These are phyloP conservation scores for Sturnus vulgaris DNA, from an alignment of 2,113 vertebrate genomes.

Conservation along the genomic window DNA sequence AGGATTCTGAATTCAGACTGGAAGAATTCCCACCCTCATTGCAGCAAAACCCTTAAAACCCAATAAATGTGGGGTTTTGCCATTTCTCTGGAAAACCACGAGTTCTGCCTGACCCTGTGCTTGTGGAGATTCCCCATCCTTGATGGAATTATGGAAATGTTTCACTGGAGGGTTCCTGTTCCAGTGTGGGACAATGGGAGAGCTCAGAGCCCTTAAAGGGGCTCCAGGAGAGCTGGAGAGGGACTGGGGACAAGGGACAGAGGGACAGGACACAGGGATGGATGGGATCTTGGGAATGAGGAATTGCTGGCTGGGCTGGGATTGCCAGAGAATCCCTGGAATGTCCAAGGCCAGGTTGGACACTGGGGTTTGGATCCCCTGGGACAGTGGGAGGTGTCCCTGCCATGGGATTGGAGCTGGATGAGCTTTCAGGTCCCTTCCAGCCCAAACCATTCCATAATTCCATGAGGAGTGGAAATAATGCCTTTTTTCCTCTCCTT, in stretches of 20 bases:
- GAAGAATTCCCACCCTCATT: accelerated
- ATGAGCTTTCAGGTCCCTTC: too few relatives aligned
- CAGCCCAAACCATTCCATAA: too few relatives aligned
- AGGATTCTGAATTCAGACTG: accelerated
- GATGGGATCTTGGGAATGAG: background rate
- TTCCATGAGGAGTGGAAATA: too few relatives aligned
- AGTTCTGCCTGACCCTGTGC: background rate
- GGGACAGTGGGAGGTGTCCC: accelerated
- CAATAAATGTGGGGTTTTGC: background rate
- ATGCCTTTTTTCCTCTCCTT: too few relatives aligned
- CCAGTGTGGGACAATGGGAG: accelerated
- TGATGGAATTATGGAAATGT: background rate
- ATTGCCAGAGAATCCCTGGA: background rate
- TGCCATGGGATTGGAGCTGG: too few relatives aligned
- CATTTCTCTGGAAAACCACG: background rate
- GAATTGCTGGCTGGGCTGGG: background rate
- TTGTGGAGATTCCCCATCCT: background rate
- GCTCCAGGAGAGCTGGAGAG: background rate
- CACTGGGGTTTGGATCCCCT: background rate
- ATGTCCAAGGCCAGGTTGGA: accelerated
- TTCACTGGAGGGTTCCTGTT: background rate
- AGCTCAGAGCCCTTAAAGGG: background rate
- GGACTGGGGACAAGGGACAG: background rate
- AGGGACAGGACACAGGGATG: background rate
- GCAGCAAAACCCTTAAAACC: background rate